These are phyloP conservation scores for Sander lucioperca DNA, from an alignment of 2,113 vertebrate species.

Conservation along the genomic window DNA sequence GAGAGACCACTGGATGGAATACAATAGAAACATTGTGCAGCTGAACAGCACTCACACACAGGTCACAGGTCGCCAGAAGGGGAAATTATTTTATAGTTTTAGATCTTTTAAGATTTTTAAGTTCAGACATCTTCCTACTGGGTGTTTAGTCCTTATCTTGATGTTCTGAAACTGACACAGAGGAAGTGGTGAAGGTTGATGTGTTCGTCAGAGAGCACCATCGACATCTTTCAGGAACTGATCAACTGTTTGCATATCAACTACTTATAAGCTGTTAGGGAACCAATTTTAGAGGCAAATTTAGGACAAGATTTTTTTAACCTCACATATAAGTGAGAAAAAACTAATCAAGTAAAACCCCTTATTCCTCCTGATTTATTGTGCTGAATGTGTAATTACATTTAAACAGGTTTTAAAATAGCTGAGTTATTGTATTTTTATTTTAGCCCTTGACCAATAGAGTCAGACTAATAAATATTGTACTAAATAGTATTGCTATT, in stretches of 20 bases:
- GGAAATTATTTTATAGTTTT: not conserved
- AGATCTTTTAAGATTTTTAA: not conserved
- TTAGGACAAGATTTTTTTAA: not conserved
- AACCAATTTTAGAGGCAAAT: not conserved
- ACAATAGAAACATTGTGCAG: not conserved
- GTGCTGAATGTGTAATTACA: not conserved
- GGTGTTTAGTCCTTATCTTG: not conserved
- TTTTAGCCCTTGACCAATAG: not conserved
- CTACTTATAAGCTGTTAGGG: not conserved
- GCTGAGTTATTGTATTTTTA: not conserved
- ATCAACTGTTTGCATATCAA: not conserved
- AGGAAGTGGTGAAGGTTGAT: constrained; percentile 47
- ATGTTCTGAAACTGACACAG: constrained; percentile 1
- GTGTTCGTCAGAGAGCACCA: constrained; percentile 25
- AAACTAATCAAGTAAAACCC: not conserved
- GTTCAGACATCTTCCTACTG: not conserved
- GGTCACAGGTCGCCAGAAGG: not conserved
- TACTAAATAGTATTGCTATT: not conserved
- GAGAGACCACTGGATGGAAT: not conserved
- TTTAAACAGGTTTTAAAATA: not conserved
- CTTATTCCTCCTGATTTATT: not conserved
- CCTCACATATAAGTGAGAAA: not conserved
- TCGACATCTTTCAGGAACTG: constrained; percentile 30
- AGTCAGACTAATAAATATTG: not conserved
- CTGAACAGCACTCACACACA: not conserved